A percentile compares a stretch with the other conserved stretches of the same genome.
Evolutionary conservation across 2,113 vertebrate species (phyloP).

Genomic region (Tretioscincus oriximinensis): DNA sequence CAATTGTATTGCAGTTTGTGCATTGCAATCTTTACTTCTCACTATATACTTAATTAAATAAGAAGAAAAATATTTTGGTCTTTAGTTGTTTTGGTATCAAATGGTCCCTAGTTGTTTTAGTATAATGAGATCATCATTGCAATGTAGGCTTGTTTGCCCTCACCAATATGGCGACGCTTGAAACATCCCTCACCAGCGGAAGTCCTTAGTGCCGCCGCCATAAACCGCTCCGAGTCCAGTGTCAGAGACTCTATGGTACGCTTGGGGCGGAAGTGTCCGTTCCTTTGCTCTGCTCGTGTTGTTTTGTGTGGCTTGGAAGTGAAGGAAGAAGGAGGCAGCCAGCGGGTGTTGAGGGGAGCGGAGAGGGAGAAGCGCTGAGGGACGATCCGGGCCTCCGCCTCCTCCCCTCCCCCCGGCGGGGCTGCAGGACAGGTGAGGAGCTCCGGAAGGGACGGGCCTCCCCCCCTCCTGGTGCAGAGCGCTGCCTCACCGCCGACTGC

Average conservation of each 20-base stretch:
- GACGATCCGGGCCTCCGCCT: neutral
- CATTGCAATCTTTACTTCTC: no score
- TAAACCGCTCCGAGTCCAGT: neutral
- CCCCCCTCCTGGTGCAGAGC: no score
- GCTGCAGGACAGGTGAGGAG: neutral
- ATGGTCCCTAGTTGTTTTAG: no score
- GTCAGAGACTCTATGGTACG: neutral
- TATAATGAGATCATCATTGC: no score
- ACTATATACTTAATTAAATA: no score
- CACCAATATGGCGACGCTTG: neutral
- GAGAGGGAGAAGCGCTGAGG: neutral
- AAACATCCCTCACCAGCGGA: neutral
- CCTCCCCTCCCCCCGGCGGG: neutral
- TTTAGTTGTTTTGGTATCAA: no score
- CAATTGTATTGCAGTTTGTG: no score
- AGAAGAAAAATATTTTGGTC: no score
- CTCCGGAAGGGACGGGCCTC: fast-evolving
- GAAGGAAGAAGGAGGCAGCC: neutral
- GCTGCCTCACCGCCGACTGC: no score
- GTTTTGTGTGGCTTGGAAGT: neutral
- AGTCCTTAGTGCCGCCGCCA: neutral
- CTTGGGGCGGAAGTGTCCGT: neutral
- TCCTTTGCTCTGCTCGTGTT: neutral
- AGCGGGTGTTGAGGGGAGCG: constrained; percentile 1
- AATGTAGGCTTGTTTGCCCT: neutral